A percentile compares a stretch with the other conserved stretches of the same genome.
Conservation (phyloP, 2,888 invertebrate genomes). For the Oxyteleia sp. region DNA sequence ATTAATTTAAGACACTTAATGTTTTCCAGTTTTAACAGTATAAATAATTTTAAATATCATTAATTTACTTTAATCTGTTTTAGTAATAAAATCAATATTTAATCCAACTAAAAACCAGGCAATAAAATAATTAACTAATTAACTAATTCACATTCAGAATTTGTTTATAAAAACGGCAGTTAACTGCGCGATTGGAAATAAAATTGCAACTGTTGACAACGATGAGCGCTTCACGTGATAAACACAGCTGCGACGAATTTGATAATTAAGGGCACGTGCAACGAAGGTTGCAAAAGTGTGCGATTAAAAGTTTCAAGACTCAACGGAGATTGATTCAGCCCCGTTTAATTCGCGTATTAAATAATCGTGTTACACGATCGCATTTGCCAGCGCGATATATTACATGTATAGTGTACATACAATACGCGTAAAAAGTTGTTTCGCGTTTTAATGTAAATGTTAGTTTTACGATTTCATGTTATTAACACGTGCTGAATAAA, state of each 20-base stretch:
- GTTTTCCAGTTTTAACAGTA: no score
- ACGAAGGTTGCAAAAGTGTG: conserved; percentile 41
- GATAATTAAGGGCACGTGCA: conserved; percentile 71
- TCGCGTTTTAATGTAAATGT: no score
- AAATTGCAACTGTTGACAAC: conserved; percentile 62
- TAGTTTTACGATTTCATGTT: conserved; percentile 46
- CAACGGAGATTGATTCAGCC: conserved; percentile 34
- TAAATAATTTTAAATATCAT: no score
- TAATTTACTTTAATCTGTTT: no score
- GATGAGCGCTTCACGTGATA: conserved; percentile 46
- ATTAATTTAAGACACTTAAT: no score
- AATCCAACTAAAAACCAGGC: no score
- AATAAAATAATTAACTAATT: no score
- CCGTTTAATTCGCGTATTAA: conserved; percentile 18
- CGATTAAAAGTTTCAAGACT: conserved; percentile 40
- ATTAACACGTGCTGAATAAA: conserved; percentile 55
- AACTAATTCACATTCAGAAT: no score
- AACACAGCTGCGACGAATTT: conserved; percentile 66
- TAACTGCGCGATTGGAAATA: conserved; percentile 34
- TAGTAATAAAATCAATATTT: no score
- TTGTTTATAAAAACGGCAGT: no score
- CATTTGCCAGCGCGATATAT: not conserved
- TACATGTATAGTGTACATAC: no score
- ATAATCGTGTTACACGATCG: conserved; percentile 11
- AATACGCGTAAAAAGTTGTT: no score